These are phyloP conservation scores for Botrylloides violaceus DNA, from an alignment of 23 tunicate genomes.

Conservation along the genomic window DNA sequence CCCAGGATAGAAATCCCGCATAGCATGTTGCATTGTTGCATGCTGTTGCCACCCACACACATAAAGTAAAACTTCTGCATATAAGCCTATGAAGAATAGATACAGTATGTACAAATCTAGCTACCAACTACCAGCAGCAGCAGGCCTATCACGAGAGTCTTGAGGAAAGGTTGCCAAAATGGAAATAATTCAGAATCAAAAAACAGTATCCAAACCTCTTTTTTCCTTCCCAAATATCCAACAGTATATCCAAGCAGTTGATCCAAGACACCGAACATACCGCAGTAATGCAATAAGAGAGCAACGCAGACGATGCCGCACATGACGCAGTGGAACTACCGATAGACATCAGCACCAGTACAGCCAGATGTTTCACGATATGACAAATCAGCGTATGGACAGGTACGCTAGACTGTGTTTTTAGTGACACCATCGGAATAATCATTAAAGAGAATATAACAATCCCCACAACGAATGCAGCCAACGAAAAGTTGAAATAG, in stretches of 20 bases:
- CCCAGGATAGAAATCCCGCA: no score
- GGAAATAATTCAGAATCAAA: no score
- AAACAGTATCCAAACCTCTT: no score
- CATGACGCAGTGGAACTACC: constrained; percentile 4
- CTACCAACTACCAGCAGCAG: no score
- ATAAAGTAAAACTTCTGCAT: no score
- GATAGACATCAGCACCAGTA: background rate
- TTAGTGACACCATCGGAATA: constrained; percentile 4
- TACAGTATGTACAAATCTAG: no score
- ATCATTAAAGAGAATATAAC: constrained; percentile 5
- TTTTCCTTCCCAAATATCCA: constrained; percentile 7
- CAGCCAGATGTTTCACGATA: background rate
- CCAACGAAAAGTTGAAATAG: background rate
- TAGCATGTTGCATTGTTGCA: no score
- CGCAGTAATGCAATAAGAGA: background rate
- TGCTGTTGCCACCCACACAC: no score
- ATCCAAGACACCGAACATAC: background rate
- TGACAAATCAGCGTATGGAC: constrained; percentile 5
- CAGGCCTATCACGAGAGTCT: no score
- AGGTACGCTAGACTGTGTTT: constrained; percentile 4
- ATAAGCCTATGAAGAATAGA: no score
- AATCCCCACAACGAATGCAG: background rate
- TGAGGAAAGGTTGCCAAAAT: no score
- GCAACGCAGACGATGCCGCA: constrained; percentile 5
- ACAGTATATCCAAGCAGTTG: constrained; percentile 15